Evolutionary conservation across 2,888 invertebrate species (phyloP), one percentile per base, ranked within the genome.

Genomic region (Euphydryas editha): DNA sequence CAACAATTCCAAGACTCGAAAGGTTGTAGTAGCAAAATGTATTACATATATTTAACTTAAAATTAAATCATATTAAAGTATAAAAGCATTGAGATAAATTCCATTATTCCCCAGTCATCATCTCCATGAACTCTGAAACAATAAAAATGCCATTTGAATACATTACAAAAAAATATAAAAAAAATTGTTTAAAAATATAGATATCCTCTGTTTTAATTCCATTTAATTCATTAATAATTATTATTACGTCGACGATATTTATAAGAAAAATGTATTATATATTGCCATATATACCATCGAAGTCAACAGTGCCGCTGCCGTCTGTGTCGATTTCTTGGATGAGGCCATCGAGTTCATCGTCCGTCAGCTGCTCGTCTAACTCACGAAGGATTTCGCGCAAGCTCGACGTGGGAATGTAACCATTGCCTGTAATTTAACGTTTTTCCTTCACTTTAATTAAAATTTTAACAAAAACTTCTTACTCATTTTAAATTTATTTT

Each of bases 261-360:
- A 30, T 30, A 7, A 5, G 30, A 30, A 30, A 30, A 30, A 30
- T 30, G 30, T 30, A 8, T 30, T 30, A 20, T 47, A 47, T 20
- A 20, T 47, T 6, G 17, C 15, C 18, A 20, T 20, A 17, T 21
- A 62, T 90, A 99, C 99, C 99, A 94, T 99, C 99, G 89, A 99
- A 99, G 93, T 99, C 99, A 80, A 99, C 99, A 73, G 99, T 99
- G 81, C 99, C 99, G 80, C 98, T 99, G 82, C 99, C 98, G 90
- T 99, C 99, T 56, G 98, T 97, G 91, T 99, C 99, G 81, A 99
- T 99, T 94, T 99, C 99, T 85, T 98, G 97, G 88, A 99, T 99
- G 96, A 99, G 98, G 89, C 97, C 97, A 82, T 99, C 98, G 83
- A 99, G 95, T 88, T 99, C 98, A 72, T 97, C 96, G 75, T 98